Conservation (phyloP, 2,113 vertebrate genomes). For the Boleophthalmus pectinirostris region DNA sequence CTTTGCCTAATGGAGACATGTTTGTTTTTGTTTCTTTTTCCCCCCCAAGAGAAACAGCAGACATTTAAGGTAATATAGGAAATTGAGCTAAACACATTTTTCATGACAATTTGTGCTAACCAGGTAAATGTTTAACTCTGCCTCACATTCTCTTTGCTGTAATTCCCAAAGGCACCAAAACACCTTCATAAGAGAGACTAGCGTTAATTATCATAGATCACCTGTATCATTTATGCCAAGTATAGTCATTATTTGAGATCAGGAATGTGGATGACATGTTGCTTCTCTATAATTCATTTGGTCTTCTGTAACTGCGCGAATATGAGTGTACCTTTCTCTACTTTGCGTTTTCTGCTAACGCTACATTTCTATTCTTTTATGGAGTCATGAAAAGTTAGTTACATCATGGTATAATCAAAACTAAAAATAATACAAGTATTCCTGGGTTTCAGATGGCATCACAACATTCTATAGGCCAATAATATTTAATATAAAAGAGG, state of each 20-base stretch:
- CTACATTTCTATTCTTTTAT: not conserved
- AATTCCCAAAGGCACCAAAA: constrained; percentile 4
- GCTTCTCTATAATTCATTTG: constrained; percentile 11
- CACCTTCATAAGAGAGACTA: constrained; percentile 6
- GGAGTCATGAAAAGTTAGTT: not conserved
- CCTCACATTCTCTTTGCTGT: not conserved
- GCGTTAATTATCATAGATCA: constrained; percentile 11
- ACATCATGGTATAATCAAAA: not conserved
- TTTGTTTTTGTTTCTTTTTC: constrained; percentile 1
- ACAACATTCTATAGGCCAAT: no score
- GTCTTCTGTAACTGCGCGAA: not conserved
- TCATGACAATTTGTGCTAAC: constrained; percentile 1
- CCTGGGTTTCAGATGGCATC: no score
- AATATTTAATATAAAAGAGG: no score
- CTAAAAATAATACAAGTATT: not conserved
- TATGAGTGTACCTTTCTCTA: constrained; percentile 2
- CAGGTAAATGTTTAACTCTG: not conserved
- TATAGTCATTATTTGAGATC: constrained; percentile 9
- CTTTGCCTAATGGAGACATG: constrained; percentile 6
- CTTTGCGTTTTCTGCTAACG: not conserved
- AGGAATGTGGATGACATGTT: constrained; percentile 9
- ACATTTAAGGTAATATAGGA: constrained; percentile 1
- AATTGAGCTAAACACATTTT: not conserved
- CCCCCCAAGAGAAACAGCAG: not conserved
- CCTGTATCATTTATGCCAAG: constrained; percentile 7